phyloP scores from a whole-genome alignment of 2,113 vertebrate species.

The Macroglossus sobrinus region DNA sequence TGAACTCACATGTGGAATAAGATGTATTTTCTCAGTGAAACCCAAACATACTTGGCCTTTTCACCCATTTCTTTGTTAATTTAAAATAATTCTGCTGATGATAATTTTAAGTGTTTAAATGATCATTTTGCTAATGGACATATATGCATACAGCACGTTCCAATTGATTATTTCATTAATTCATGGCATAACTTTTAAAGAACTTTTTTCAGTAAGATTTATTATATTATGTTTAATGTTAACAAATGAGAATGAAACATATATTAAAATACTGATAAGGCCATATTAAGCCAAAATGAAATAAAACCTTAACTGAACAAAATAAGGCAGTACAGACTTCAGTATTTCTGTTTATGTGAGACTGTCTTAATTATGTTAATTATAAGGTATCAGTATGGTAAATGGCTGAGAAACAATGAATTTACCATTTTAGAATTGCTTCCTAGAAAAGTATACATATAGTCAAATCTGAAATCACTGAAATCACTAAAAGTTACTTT shows the following conservation, averaged over 20 bases:
- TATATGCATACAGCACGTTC: not conserved
- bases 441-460: constrained; percentile 30
- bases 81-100: not conserved
- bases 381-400: constrained; percentile 54
- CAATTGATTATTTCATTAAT: not conserved
- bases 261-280: not conserved
- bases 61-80: not conserved
- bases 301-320: not conserved
- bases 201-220: not conserved
- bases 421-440: constrained; percentile 30
- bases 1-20: not conserved
- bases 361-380: constrained; percentile 59
- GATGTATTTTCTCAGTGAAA: not conserved
- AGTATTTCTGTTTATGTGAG: constrained; percentile 51
- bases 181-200: not conserved
- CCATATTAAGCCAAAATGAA: not conserved
- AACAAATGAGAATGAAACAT: not conserved
- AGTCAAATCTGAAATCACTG: constrained; percentile 56
- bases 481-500: constrained; percentile 57
- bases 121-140: not conserved
- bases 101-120: not conserved
- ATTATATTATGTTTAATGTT: not conserved
- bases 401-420: constrained; percentile 25
- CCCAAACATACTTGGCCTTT: not conserved
- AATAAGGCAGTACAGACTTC: constrained; percentile 30